Base-by-base conservation (phyloP, 1,140 invertebrate genomes). In the Plectrocnemia conspersa region DNA sequence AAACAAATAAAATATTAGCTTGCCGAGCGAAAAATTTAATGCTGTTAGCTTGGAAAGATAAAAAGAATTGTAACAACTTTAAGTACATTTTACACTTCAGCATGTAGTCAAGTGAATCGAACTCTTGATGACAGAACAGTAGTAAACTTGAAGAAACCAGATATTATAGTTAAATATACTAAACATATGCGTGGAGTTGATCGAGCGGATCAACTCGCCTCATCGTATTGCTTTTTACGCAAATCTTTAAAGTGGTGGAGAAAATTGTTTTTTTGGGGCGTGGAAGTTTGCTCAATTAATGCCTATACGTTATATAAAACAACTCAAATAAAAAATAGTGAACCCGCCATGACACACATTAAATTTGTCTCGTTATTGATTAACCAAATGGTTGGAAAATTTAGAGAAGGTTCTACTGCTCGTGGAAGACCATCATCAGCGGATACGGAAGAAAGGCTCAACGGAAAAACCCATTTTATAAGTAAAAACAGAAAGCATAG, bases 1-100 rank as follows among this genome's bases (percentile, higher is more conserved):
- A 35, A 7, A 13, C n/a, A 22, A 15, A 52, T 54, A 48, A 58
- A 59, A 52, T 29, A 29, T 29, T 29, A n/a, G n/a, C n/a, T n/a
- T n/a, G n/a, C n/a, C n/a, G n/a, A n/a, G n/a, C n/a, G n/a, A n/a
- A n/a, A n/a, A n/a, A n/a, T n/a, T n/a, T n/a, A n/a, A n/a, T n/a
- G n/a, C n/a, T n/a, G n/a, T n/a, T n/a, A n/a, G n/a, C n/a, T n/a
- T n/a, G n/a, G n/a, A n/a, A n/a, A n/a, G n/a, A n/a, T n/a, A n/a
- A n/a, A n/a, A n/a, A n/a, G n/a, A n/a, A n/a, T n/a, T n/a, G n/a
- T n/a, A n/a, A n/a, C n/a, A n/a, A n/a, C n/a, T n/a, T n/a, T n/a
- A n/a, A n/a, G n/a, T n/a, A n/a, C n/a, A n/a, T n/a, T n/a, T n/a
- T n/a, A n/a, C n/a, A n/a, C n/a, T n/a, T n/a, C n/a, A n/a, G n/a